Percentiles rank a stretch among this genome's conserved stretches.
Conservation (phyloP, 2,888 invertebrate genomes). For the Agapostemon virescens region DNA sequence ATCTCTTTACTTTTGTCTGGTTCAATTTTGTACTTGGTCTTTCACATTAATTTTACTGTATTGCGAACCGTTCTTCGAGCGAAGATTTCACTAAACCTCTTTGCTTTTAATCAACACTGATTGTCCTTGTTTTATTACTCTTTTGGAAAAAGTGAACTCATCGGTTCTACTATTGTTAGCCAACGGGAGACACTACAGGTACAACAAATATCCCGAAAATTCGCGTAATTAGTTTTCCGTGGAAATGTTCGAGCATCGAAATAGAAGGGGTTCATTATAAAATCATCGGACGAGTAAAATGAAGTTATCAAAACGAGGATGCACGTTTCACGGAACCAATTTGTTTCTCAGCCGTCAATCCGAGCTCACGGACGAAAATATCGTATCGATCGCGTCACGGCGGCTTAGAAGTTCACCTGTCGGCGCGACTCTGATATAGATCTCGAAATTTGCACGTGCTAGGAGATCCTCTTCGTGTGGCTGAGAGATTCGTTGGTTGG, state of each 20-base stretch:
- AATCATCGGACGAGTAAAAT: neutral
- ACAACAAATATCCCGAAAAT: neutral
- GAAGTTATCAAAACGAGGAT: neutral
- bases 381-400: slow-evolving; percentile 29
- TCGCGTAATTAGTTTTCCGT: neutral
- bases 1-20: too few relatives aligned
- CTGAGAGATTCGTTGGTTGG: neutral
- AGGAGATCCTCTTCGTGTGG: slow-evolving; percentile 28
- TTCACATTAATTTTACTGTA: too few relatives aligned
- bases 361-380: neutral
- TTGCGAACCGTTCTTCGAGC: too few relatives aligned
- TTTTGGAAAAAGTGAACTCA: too few relatives aligned
- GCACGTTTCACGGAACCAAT: neutral
- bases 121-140: too few relatives aligned
- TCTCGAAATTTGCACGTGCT: slow-evolving; percentile 45
- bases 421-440: slow-evolving; percentile 41
- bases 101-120: too few relatives aligned
- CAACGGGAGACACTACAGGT: too few relatives aligned
- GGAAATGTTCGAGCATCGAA: neutral
- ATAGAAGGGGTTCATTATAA: neutral
- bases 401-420: slow-evolving; percentile 37
- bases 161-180: too few relatives aligned
- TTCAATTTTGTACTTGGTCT: too few relatives aligned
- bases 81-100: too few relatives aligned
- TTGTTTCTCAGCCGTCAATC: slow-evolving; percentile 12